Evolutionary conservation across 1,140 invertebrate species (phyloP).

Genomic region (Drosophila parvula): DNA sequence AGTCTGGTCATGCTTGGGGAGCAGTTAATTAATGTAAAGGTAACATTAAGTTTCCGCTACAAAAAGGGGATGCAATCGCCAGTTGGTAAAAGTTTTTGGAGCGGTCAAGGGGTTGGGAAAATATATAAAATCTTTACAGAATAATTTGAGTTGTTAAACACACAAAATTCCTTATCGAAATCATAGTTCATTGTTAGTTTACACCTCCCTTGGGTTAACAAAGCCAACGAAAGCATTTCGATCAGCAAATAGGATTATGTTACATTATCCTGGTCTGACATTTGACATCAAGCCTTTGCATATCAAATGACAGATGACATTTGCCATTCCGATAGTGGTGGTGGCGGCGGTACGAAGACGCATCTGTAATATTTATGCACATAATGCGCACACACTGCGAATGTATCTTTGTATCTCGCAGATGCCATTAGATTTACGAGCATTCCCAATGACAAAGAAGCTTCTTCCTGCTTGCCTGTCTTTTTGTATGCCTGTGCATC

Average conservation of each 20-base stretch:
- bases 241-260: constrained; percentile 7
- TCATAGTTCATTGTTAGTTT: neutral
- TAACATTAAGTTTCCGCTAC: constrained; percentile 31
- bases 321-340: constrained; percentile 15
- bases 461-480: constrained; percentile 17
- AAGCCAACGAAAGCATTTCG: constrained; percentile 11
- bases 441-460: constrained; percentile 37
- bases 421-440: constrained; percentile 46
- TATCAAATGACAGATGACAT: constrained; percentile 41
- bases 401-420: constrained; percentile 26
- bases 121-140: neutral
- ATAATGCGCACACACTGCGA: constrained; percentile 22
- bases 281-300: constrained; percentile 32
- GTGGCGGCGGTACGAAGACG: constrained; percentile 9
- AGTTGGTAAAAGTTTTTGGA: constrained; percentile 4
- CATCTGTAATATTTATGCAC: constrained; percentile 50
- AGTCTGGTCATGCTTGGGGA: constrained; percentile 43
- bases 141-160: neutral
- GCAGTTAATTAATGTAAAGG: constrained; percentile 44
- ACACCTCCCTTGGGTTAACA: neutral
- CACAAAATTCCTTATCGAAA: neutral
- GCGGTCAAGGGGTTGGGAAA: neutral
- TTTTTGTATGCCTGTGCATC: constrained; percentile 1
- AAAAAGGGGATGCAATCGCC: constrained; percentile 2
- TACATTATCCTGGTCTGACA: constrained; percentile 41